Evolutionary conservation across 1,140 invertebrate species (phyloP), one percentile per base, ranked within the genome.

Genomic region (Trachymyrmex septentrionalis): DNA sequence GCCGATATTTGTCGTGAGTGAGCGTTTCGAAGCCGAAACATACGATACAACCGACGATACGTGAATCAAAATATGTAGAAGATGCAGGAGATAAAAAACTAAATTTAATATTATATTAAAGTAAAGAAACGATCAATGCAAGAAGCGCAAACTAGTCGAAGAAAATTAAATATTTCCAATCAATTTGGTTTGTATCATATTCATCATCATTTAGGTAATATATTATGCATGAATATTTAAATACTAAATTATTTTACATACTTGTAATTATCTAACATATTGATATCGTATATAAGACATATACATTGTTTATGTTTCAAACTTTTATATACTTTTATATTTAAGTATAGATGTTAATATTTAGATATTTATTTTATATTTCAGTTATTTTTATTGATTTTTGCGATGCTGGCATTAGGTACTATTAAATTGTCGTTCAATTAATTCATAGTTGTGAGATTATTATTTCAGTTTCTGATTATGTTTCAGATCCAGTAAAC

Each of bases 1-100:
- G 55, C 44, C 57, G 80, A 24, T 30, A 44, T 57, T 48, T n/a
- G 80, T 73, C 34, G 67, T 21, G 53, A 73, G 66, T 7, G 50
- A 72, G 30, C 38, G 38, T 71, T 71, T 57, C 64, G 7, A 16
- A 38, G n/a, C 24, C 19, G 78, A 7, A 30, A 24, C 7, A 14
- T 34, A 34, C 5, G 30, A 34, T 34, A 34, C 30, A 34, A 34
- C 30, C n/a, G 44, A 27, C 19, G 34, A 81, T 44, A 71, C 38
- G 66, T 4, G 66, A 69, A 69, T 72, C 27, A 7, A n/a, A 66
- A 50, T 48, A 10, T 44, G 38, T 44, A 24, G 19, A 16, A 64
- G 7, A 19, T 16, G 59, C 3, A 30, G 30, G 19, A 14, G 0
- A n/a, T 2, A 3, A 14, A 16, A 38, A 57, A 38, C 24, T 6